phyloP scores from a whole-genome alignment of 2,113 vertebrate genomes.

The Brachyhypopomus occidentalis region DNA sequence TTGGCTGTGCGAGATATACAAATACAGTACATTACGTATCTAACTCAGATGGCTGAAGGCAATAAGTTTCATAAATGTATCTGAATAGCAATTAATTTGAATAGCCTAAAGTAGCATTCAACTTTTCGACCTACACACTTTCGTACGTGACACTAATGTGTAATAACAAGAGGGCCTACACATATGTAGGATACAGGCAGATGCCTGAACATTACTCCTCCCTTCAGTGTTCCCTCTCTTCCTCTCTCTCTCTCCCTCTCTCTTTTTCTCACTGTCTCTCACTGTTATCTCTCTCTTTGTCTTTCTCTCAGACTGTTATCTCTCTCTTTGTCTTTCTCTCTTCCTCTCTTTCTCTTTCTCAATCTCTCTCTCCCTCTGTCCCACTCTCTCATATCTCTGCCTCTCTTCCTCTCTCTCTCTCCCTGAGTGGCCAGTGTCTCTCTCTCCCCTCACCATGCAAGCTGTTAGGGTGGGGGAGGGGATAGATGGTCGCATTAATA shows the following conservation, averaged over 20 bases:
- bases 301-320: neutral
- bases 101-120: neutral
- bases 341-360: neutral
- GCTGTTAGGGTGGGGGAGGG: conserved; percentile 53
- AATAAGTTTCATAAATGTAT: neutral
- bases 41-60: neutral
- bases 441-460: neutral
- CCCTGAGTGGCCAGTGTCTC: neutral
- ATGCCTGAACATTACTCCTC: conserved; percentile 1
- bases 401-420: conserved; percentile 17
- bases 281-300: conserved; percentile 17
- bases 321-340: conserved; percentile 15
- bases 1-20: neutral
- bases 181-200: conserved; percentile 10
- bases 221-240: too few relatives aligned
- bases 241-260: conserved; percentile 13
- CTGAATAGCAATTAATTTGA: neutral
- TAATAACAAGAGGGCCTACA: neutral
- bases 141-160: conserved; percentile 1
- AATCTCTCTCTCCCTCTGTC: neutral
- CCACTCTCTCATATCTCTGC: neutral
- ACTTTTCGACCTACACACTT: neutral
- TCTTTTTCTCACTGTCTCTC: conserved; percentile 9
- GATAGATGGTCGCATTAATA: conserved; percentile 76
- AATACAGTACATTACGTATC: neutral